Evolutionary conservation across 2,113 vertebrate species (phyloP), one percentile per base, ranked within the genome.

Genomic region (Odocoileus hemionus): DNA sequence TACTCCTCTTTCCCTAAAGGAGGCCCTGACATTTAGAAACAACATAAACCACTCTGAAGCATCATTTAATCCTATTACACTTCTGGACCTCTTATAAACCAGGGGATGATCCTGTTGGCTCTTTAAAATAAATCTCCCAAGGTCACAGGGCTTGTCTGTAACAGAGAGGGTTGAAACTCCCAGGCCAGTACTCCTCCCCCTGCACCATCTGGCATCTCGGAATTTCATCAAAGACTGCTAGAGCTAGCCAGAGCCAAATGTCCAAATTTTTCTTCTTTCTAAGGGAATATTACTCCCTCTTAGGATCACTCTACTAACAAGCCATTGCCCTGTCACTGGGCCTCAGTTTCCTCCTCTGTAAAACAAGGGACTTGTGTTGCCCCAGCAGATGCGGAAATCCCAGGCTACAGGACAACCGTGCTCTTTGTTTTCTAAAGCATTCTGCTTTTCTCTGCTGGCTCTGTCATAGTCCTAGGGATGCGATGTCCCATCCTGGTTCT

Each of bases 111-210:
- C 96, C 97, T 94, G 80, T 87, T 74, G 95, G 86, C 98, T 98
- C 96, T 97, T 96, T 79, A 93, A 97, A 96, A 95, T 97, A 97
- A 96, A 96, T 97, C 98, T 96, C 95, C 86, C 97, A 97, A 98
- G 98, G 97, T 98, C 97, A 90, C 3, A 13, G 82, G 95, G 83
- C 60, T 54, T 23, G 86, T 47, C 74, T 74, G 52, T 45, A 76
- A 39, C 83, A 6, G 64, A 76, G 94, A 57, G 78, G 64, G 50
- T 58, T 57, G 90, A 91, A 91, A 92, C 58, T 85, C 97, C 76
- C 84, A 91, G 89, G 76, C 96, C 55, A 1, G 84, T 1, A 36
- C 89, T 57, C 80, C 50, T 23, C 92, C 93, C 89, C 67, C 92
- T 54, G 50, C 12, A 15, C 97, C 97, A 98, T 98, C 98, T 98